Evolutionary conservation across 2,113 vertebrate genomes (phyloP).

Genomic region (Corythoichthys intestinalis): DNA sequence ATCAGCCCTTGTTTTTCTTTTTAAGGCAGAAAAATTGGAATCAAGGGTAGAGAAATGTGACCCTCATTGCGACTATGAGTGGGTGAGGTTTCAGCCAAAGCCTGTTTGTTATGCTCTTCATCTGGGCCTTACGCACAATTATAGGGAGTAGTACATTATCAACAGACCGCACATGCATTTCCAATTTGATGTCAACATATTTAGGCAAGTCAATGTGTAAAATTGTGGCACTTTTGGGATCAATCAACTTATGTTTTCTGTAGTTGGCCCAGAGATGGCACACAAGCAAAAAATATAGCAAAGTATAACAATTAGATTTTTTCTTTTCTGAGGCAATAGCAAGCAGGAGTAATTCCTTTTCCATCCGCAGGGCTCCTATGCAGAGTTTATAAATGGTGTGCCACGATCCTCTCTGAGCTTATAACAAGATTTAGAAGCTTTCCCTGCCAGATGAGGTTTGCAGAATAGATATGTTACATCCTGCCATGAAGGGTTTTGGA

Average conservation of each 20-base stretch:
- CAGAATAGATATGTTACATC: conserved; percentile 46
- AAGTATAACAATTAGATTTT: conserved; percentile 34
- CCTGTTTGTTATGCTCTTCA: conserved; percentile 60
- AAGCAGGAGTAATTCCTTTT: conserved; percentile 52
- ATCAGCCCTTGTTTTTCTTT: conserved; percentile 5
- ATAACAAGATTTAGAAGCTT: conserved; percentile 71
- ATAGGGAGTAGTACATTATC: conserved; percentile 49
- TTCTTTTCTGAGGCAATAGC: conserved; percentile 16
- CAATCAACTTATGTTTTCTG: not conserved
- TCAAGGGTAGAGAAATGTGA: conserved; percentile 51
- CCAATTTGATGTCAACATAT: not conserved
- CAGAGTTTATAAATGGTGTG: conserved; percentile 60
- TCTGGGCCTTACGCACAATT: conserved; percentile 50
- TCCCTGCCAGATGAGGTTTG: conserved; percentile 61
- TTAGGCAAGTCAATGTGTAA: not conserved
- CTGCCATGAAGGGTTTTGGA: conserved; percentile 28
- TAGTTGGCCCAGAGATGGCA: conserved; percentile 3
- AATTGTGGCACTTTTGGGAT: not conserved
- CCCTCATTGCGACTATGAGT: conserved; percentile 55
- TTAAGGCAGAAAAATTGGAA: conserved; percentile 35
- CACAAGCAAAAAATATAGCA: conserved; percentile 16
- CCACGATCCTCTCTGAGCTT: conserved; percentile 68
- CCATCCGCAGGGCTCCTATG: conserved; percentile 45
- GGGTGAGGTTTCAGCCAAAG: conserved; percentile 65
- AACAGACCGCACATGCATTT: conserved; percentile 30